These are phyloP conservation scores for Camponotus vicinus DNA, from an alignment of 1,140 invertebrate species.

Conservation along the genomic window DNA sequence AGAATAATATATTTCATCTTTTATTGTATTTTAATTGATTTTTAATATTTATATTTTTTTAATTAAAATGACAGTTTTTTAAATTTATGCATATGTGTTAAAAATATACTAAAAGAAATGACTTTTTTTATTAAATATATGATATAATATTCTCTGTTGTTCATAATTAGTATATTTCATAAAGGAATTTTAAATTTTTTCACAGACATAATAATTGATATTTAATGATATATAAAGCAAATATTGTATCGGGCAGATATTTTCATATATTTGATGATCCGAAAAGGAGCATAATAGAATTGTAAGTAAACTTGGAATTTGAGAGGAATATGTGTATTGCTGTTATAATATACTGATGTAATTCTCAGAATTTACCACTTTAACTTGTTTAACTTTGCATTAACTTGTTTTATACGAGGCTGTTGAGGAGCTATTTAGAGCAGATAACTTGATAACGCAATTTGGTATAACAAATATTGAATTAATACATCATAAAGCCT, in stretches of 20 bases:
- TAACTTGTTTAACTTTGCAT: neutral
- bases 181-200: slow-evolving; percentile 36
- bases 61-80: too few relatives aligned
- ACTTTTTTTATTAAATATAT: too few relatives aligned
- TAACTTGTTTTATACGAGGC: neutral
- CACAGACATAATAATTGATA: slow-evolving; percentile 48
- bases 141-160: too few relatives aligned
- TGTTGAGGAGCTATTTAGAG: neutral
- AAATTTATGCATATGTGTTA: neutral
- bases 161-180: neutral
- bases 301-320: slow-evolving; percentile 49
- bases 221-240: slow-evolving; percentile 19
- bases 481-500: neutral
- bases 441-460: slow-evolving; percentile 6
- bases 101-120: too few relatives aligned
- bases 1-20: slow-evolving; percentile 31
- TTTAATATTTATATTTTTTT: neutral
- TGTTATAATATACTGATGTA: slow-evolving; percentile 15
- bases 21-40: neutral
- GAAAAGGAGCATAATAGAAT: slow-evolving; percentile 10
- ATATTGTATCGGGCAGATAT: neutral
- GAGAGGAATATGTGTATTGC: slow-evolving; percentile 14
- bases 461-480: slow-evolving; percentile 2
- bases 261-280: slow-evolving; percentile 39
- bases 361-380: neutral